These are phyloP conservation scores for Frankliniella fusca DNA, from an alignment of 2,888 invertebrate species.

Conservation along the genomic window DNA sequence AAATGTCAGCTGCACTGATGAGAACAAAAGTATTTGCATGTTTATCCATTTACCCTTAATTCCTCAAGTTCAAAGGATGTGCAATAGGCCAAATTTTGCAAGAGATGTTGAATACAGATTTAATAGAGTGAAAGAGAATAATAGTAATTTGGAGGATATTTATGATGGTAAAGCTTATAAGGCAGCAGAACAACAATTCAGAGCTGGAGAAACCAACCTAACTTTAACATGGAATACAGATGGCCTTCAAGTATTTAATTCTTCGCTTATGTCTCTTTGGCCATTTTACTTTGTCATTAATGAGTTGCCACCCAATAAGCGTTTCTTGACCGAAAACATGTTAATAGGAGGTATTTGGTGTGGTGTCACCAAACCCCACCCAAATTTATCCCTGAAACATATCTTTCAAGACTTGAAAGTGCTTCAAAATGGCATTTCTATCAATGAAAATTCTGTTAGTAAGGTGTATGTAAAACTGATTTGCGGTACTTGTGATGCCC, in stretches of 20 bases:
- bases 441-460: background rate
- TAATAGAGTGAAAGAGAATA: background rate
- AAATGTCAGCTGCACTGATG: background rate
- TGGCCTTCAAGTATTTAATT: background rate
- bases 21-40: background rate
- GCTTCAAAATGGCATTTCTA: background rate
- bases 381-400: background rate
- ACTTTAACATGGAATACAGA: background rate
- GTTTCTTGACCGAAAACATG: background rate
- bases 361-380: background rate
- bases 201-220: background rate
- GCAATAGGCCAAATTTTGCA: background rate
- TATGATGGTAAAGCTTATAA: background rate
- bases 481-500: constrained; percentile 7
- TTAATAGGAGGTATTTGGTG: background rate
- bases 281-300: background rate
- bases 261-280: background rate
- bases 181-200: background rate
- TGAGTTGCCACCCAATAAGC: background rate
- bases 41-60: background rate
- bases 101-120: background rate
- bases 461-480: background rate
- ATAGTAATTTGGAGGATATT: background rate
- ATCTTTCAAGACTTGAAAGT: background rate
- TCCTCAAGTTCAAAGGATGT: background rate